phyloP scores from a whole-genome alignment of 2,797 vertebrate genomes.

The Tympanoctomys barrerae region DNA sequence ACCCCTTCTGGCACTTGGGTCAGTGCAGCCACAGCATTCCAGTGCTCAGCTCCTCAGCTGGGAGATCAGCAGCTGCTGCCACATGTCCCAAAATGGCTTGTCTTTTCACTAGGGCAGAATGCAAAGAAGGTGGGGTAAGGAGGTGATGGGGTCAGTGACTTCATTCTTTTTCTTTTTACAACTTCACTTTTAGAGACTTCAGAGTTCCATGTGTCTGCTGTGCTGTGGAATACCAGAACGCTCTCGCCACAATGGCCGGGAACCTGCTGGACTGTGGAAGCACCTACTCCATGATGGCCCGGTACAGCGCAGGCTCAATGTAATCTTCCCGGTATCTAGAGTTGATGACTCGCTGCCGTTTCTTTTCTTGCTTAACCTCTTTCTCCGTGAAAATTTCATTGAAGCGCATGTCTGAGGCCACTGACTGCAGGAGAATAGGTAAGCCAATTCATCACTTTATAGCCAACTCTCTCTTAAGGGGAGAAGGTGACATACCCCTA shows the following conservation, averaged over 20 bases:
- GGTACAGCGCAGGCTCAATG: constrained; percentile 96
- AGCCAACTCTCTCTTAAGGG: neutral
- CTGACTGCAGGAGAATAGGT: constrained; percentile 88
- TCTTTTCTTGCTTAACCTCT: constrained; percentile 95
- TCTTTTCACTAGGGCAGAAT: constrained; percentile 70
- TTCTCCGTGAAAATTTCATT: constrained; percentile 96
- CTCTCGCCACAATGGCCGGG: constrained; percentile 62
- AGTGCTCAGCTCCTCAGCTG: constrained; percentile 51
- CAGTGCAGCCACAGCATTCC: constrained; percentile 59
- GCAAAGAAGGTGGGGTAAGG: constrained; percentile 59
- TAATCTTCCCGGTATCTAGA: constrained; percentile 98
- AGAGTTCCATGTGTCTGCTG: constrained; percentile 76
- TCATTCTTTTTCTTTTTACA: constrained; percentile 80
- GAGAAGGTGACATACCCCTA: neutral
- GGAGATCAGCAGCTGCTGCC: constrained; percentile 27
- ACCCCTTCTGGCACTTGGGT: constrained; percentile 39
- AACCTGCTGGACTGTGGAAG: constrained; percentile 80
- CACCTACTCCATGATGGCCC: constrained; percentile 97
- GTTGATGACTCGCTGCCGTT: constrained; percentile 97
- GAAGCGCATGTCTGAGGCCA: constrained; percentile 99
- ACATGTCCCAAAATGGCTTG: constrained; percentile 53
- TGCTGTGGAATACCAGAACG: constrained; percentile 81
- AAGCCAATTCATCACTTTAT: constrained; percentile 16
- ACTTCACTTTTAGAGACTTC: constrained; percentile 63
- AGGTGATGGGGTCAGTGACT: constrained; percentile 61